Conservation (phyloP, 2,888 invertebrate genomes). For the Cetonia aurata region DNA sequence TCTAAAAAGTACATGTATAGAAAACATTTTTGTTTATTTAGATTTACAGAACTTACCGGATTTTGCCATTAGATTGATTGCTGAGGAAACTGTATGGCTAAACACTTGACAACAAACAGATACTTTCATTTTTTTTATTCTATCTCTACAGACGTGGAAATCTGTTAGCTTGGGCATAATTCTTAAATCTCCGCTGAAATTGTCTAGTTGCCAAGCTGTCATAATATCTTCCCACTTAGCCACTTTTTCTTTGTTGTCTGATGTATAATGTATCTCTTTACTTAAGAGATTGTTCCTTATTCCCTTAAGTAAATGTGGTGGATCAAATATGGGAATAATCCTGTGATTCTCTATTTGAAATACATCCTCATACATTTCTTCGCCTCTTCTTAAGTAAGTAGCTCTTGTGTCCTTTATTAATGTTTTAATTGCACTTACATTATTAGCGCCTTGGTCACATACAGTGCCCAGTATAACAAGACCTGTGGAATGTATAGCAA, state of each 20-base stretch:
- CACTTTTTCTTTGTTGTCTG: not conserved
- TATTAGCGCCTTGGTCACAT: constrained; percentile 27
- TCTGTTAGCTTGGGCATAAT: constrained; percentile 11
- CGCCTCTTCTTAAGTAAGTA: not conserved
- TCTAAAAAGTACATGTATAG: too few relatives aligned
- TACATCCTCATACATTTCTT: not conserved
- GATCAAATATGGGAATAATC: constrained; percentile 9
- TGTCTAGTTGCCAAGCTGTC: constrained; percentile 24
- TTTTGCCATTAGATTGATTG: too few relatives aligned
- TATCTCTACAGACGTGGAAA: too few relatives aligned
- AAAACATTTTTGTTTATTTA: too few relatives aligned
- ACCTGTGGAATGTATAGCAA: not conserved
- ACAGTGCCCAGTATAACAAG: constrained; percentile 5
- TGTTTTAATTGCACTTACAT: constrained; percentile 10
- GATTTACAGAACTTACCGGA: too few relatives aligned
- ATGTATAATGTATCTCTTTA: not conserved
- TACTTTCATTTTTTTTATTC: too few relatives aligned
- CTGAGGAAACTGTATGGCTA: too few relatives aligned
- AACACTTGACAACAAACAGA: too few relatives aligned
- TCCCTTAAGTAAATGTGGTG: constrained; percentile 10
- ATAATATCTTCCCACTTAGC: constrained; percentile 15
- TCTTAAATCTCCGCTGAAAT: constrained; percentile 20
- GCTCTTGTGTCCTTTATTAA: constrained; percentile 16
- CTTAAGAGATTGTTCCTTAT: constrained; percentile 7
- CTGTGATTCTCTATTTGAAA: not conserved